phyloP scores from a whole-genome alignment of 2,113 vertebrate genomes.

The Podocnemis expansa region DNA sequence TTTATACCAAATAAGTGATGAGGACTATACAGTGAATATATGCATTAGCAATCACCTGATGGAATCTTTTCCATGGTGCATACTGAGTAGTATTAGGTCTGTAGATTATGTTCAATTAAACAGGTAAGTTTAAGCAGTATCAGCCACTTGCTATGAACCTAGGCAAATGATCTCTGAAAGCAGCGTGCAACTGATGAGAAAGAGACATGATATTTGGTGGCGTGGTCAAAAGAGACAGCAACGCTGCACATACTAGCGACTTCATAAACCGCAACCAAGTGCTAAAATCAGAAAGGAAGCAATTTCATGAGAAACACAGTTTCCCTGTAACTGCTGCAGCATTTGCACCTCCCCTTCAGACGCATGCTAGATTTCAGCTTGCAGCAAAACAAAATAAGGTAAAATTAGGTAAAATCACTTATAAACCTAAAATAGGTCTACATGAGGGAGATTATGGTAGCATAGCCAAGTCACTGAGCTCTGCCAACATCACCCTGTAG shows the following conservation, averaged over 20 bases:
- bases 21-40: not conserved
- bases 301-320: not conserved
- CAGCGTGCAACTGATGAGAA: not conserved
- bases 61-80: not conserved
- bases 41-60: not conserved
- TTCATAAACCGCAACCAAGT: not conserved
- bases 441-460: not conserved
- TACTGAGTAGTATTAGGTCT: not conserved
- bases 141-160: not conserved
- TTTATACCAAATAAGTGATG: not conserved
- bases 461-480: not conserved
- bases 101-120: not conserved
- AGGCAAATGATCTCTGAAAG: not conserved
- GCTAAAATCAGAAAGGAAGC: not conserved
- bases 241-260: not conserved
- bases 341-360: not conserved
- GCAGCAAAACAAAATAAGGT: not conserved
- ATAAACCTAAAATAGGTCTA: not conserved
- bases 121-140: not conserved
- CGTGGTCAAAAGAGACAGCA: not conserved
- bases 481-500: not conserved
- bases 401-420: not conserved
- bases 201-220: not conserved
- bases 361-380: not conserved
- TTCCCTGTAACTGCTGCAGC: not conserved